Conservation (phyloP, 2,797 vertebrate genomes). For the Periophthalmus magnuspinnatus region DNA sequence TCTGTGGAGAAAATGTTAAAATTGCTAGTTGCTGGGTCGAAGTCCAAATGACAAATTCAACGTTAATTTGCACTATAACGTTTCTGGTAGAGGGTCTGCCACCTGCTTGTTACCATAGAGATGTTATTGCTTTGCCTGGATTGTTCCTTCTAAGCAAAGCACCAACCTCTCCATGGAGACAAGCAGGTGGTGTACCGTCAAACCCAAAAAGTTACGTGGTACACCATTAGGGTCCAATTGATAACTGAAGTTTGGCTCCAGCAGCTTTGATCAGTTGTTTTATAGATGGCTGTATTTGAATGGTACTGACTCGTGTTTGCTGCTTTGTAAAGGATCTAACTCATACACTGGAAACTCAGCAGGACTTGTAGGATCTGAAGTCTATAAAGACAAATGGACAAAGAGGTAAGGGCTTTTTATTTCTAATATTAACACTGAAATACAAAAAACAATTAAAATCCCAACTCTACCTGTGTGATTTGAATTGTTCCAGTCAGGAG, state of each 20-base stretch:
- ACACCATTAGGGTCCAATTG: not conserved
- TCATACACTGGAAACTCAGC: constrained; percentile 89
- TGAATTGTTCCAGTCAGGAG: constrained; percentile 79
- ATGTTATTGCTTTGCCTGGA: too few relatives aligned
- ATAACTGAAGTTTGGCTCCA: constrained; percentile 14
- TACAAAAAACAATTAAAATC: not conserved
- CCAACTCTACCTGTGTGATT: not conserved
- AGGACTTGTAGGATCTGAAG: constrained; percentile 83
- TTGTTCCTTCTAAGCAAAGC: not conserved
- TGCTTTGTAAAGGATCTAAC: constrained; percentile 81
- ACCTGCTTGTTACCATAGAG: not conserved
- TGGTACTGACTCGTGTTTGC: constrained; percentile 43
- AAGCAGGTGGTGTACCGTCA: too few relatives aligned
- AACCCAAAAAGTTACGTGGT: not conserved
- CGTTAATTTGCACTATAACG: not conserved
- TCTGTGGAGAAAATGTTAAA: constrained; percentile 60
- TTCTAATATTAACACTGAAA: too few relatives aligned
- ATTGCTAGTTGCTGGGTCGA: constrained; percentile 59
- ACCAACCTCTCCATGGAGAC: too few relatives aligned
- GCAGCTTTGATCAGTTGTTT: constrained; percentile 48
- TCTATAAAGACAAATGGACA: constrained; percentile 85
- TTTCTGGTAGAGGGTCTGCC: too few relatives aligned
- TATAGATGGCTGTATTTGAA: not conserved
- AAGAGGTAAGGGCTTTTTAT: constrained; percentile 81
- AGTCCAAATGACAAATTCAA: constrained; percentile 1